Conservation (phyloP, 2,888 invertebrate genomes). For the Tromatobia lineatoria region DNA sequence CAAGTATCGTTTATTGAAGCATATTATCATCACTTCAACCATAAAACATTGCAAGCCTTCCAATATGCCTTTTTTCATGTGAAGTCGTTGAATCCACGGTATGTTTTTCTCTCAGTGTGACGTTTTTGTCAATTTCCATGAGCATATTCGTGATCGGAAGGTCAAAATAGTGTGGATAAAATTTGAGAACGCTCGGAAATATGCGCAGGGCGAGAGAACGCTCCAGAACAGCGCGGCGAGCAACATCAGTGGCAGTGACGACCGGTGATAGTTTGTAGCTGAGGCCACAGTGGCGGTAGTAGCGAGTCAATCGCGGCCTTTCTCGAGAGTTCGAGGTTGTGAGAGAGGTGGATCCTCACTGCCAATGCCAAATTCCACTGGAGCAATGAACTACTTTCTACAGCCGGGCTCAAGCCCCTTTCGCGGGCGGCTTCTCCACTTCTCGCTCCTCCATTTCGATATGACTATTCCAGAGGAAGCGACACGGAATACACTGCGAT, state of each 20-base stretch:
- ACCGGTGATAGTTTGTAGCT: neutral
- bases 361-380: constrained; percentile 81
- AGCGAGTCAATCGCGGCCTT: constrained; percentile 61
- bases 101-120: no score
- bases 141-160: no score
- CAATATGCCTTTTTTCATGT: no score
- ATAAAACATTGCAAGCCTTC: no score
- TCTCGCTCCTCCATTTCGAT: constrained; percentile 14
- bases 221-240: neutral
- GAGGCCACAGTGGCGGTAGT: constrained; percentile 18
- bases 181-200: no score
- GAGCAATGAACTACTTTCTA: constrained; percentile 81
- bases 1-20: no score
- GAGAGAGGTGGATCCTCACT: constrained; percentile 70
- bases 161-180: no score
- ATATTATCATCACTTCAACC: no score
- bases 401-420: constrained; percentile 59
- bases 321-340: constrained; percentile 69
- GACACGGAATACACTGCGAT: neutral
- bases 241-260: constrained; percentile 12
- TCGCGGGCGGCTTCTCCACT: constrained; percentile 1
- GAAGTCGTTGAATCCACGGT: no score
- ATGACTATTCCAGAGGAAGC: constrained; percentile 35
- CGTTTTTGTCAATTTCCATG: no score
- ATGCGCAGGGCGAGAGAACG: neutral